phyloP scores from a whole-genome alignment of 2,888 invertebrate genomes.

The Pterobdella sp. region DNA sequence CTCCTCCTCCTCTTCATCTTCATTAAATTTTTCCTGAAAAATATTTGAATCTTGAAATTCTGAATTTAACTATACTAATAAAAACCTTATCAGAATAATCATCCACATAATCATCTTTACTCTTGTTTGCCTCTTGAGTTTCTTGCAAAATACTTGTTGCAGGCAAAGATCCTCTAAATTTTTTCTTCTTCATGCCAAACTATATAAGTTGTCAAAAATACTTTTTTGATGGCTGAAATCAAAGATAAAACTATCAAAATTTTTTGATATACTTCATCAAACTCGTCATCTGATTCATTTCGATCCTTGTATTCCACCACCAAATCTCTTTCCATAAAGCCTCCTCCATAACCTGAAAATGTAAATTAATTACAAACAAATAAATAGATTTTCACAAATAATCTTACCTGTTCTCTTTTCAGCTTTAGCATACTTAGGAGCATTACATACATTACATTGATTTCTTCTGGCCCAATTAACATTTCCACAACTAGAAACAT shows the following conservation, averaged over 20 bases:
- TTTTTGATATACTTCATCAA: constrained; percentile 68
- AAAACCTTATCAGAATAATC: too few relatives aligned
- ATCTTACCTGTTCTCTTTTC: constrained; percentile 61
- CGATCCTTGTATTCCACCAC: constrained; percentile 78
- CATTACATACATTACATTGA: constrained; percentile 96
- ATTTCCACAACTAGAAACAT: constrained; percentile 72
- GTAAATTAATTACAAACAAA: not conserved
- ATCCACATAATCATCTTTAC: constrained; percentile 13
- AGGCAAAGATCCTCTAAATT: constrained; percentile 38
- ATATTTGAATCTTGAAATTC: too few relatives aligned
- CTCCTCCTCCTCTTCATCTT: constrained; percentile 20
- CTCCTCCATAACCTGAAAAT: constrained; percentile 53
- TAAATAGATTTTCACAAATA: not conserved
- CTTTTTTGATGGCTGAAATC: not conserved
- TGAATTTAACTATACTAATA: too few relatives aligned
- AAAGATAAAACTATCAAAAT: not conserved
- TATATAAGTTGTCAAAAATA: constrained; percentile 37
- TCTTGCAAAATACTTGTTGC: not conserved
- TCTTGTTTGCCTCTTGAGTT: not conserved
- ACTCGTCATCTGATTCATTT: constrained; percentile 79
- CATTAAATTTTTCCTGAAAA: not conserved
- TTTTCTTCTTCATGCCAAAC: constrained; percentile 55
- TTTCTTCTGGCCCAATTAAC: constrained; percentile 95
- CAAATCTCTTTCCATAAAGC: constrained; percentile 81
- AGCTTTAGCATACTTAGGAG: constrained; percentile 90